Conservation (phyloP, 2,113 vertebrate genomes). For the Oceanites oceanicus region DNA sequence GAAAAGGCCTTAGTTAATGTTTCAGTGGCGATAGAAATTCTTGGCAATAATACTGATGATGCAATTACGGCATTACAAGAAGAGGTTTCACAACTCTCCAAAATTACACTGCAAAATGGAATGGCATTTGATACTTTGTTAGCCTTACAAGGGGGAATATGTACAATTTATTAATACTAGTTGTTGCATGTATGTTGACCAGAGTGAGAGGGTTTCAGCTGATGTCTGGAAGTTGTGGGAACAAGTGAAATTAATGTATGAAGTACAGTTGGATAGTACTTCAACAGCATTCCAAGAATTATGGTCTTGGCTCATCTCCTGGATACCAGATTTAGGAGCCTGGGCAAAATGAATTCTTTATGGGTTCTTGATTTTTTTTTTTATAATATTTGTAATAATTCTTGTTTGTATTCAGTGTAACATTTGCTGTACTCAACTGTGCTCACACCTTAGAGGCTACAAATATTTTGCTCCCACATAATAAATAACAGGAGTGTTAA, state of each 20-base stretch:
- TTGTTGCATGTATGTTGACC: neutral
- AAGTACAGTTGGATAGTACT: neutral
- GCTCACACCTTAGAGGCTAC: neutral
- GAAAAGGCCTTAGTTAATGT: neutral
- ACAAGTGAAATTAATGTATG: neutral
- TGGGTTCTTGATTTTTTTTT: neutral
- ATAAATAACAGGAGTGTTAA: neutral
- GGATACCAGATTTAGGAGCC: neutral
- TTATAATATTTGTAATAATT: neutral
- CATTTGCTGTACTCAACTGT: neutral
- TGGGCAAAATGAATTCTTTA: neutral
- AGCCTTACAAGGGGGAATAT: neutral
- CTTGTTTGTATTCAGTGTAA: neutral
- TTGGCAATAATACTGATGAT: neutral
- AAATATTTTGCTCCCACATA: neutral
- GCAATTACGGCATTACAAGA: neutral
- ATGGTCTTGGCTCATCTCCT: neutral
- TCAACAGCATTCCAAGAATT: neutral
- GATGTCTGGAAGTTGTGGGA: neutral
- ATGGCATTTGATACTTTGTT: neutral
- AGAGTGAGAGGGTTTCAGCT: neutral
- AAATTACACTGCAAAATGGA: neutral
- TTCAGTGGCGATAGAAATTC: neutral
- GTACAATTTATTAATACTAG: neutral
- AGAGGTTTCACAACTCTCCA: neutral